phyloP scores from a whole-genome alignment of 2,797 vertebrate genomes.

The Anisognathus igniventris region DNA sequence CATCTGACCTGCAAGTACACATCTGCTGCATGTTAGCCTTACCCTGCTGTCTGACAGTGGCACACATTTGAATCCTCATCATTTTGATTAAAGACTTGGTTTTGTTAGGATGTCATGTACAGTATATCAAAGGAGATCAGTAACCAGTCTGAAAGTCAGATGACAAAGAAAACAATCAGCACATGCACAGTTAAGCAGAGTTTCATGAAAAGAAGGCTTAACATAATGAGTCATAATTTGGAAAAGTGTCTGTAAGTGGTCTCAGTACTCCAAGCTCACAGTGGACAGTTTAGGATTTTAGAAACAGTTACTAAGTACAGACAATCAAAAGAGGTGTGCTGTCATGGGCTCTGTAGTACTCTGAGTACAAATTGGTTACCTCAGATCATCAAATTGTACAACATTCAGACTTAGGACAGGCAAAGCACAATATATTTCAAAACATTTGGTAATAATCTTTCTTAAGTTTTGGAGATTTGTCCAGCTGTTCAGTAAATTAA shows the following conservation, averaged over 20 bases:
- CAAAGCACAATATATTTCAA: not conserved
- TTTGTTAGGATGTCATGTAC: conserved; percentile 87
- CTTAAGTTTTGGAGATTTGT: conserved; percentile 40
- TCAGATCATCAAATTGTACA: not conserved
- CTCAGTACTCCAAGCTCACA: not conserved
- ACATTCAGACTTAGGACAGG: not conserved
- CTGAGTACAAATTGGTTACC: conserved; percentile 30
- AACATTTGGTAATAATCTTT: conserved; percentile 72
- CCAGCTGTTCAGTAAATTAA: conserved; percentile 59
- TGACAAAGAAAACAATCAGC: conserved; percentile 82
- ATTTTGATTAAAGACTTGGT: conserved; percentile 84
- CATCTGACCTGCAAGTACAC: conserved; percentile 86
- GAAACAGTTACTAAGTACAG: conserved; percentile 19
- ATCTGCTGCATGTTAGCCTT: conserved; percentile 81
- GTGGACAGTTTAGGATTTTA: conserved; percentile 41
- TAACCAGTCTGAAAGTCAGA: conserved; percentile 90
- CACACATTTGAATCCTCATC: conserved; percentile 76
- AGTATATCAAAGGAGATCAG: conserved; percentile 94
- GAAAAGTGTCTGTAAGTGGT: conserved; percentile 56
- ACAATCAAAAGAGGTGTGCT: conserved; percentile 26
- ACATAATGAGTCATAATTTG: conserved; percentile 74
- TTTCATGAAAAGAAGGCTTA: conserved; percentile 62
- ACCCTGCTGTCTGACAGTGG: conserved; percentile 72
- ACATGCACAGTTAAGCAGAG: conserved; percentile 74
- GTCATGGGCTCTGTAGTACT: conserved; percentile 7